These are phyloP conservation scores for Spatula clypeata DNA, from an alignment of 2,797 vertebrate species.

Conservation along the genomic window DNA sequence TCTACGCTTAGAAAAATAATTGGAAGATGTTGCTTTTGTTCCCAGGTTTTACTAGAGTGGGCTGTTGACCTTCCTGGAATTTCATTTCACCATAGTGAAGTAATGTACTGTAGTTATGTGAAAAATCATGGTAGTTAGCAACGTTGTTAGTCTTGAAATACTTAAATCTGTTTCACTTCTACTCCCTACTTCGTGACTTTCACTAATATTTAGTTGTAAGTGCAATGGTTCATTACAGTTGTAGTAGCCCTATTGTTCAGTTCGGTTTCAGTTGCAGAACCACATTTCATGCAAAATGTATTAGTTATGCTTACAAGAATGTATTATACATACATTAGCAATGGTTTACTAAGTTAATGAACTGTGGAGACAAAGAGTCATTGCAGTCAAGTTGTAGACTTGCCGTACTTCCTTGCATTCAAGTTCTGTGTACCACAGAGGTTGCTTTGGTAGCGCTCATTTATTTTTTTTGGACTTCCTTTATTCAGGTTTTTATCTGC, in stretches of 20 bases:
- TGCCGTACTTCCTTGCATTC: background rate
- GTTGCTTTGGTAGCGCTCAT: constrained; percentile 17
- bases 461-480: background rate
- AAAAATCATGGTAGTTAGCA: background rate
- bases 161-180: constrained; percentile 27
- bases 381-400: constrained; percentile 8
- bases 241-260: constrained; percentile 49
- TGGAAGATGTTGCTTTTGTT: background rate
- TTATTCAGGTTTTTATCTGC: constrained; percentile 4
- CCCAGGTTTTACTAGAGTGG: background rate
- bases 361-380: constrained; percentile 67
- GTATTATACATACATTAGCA: constrained; percentile 71
- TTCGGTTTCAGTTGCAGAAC: constrained; percentile 65
- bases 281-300: constrained; percentile 75
- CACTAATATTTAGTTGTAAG: constrained; percentile 8
- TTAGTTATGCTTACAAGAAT: constrained; percentile 75
- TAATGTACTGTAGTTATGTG: background rate
- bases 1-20: background rate
- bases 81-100: background rate
- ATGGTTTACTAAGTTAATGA: constrained; percentile 80
- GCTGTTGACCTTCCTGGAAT: background rate
- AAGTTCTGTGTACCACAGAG: background rate
- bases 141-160: constrained; percentile 22
- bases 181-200: background rate
- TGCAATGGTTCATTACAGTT: constrained; percentile 7